A percentile compares a stretch with the other conserved stretches of the same genome.
Conservation (phyloP, 2,113 vertebrate species). For the Alces alces region DNA sequence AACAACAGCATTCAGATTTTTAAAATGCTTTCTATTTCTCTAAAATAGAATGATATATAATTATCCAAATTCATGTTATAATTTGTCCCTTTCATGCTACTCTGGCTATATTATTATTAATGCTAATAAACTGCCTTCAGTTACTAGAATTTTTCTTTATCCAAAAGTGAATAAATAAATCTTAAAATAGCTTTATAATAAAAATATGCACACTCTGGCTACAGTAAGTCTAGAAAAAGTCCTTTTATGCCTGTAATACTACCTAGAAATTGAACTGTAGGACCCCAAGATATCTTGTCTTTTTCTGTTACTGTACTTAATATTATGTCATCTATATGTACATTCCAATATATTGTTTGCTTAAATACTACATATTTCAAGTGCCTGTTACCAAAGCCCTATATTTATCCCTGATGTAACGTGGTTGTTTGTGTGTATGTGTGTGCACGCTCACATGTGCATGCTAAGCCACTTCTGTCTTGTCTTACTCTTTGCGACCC, state of each 20-base stretch:
- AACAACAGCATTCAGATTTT: constrained; percentile 32
- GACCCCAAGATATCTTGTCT: neutral
- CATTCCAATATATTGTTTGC: neutral
- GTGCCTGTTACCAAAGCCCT: neutral
- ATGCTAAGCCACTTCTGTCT: neutral
- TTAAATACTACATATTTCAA: constrained; percentile 33
- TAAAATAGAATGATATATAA: constrained; percentile 53
- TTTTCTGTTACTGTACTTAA: neutral
- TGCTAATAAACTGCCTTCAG: constrained; percentile 67
- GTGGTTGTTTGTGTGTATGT: neutral
- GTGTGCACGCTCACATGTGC: neutral
- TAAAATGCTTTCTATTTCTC: constrained; percentile 10
- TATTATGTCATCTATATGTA: neutral
- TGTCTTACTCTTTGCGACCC: neutral
- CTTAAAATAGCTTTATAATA: constrained; percentile 55
- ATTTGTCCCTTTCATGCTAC: constrained; percentile 47
- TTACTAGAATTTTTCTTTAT: constrained; percentile 65
- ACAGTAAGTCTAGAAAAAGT: neutral
- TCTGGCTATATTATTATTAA: constrained; percentile 71
- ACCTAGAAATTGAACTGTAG: constrained; percentile 2
- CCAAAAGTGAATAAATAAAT: constrained; percentile 75
- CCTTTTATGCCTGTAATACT: neutral
- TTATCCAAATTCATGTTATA: constrained; percentile 62
- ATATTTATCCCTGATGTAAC: neutral
- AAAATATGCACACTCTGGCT: constrained; percentile 36